These are phyloP conservation scores for Polyploca ridens DNA, from an alignment of 2,888 invertebrate genomes.

Conservation along the genomic window DNA sequence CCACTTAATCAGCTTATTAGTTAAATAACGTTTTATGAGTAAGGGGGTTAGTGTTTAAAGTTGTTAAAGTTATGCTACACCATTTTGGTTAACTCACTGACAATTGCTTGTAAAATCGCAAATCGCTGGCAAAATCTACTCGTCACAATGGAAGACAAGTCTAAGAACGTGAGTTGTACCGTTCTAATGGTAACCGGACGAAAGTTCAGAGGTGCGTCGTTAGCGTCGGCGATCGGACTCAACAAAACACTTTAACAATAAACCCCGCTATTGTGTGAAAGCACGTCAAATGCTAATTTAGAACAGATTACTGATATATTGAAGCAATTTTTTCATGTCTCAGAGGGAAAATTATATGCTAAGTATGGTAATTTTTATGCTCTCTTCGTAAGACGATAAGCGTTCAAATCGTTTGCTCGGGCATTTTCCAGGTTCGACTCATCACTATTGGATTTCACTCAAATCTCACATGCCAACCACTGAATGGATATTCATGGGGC, in stretches of 20 bases:
- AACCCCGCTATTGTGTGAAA: conserved; percentile 48
- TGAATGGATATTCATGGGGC: too few relatives aligned
- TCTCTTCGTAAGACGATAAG: not conserved
- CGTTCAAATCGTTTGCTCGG: too few relatives aligned
- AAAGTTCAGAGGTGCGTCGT: conserved; percentile 47
- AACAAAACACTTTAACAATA: conserved; percentile 26
- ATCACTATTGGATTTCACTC: too few relatives aligned
- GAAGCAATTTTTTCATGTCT: conserved; percentile 19
- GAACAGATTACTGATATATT: conserved; percentile 44
- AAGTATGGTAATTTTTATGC: not conserved
- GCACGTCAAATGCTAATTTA: conserved; percentile 61
- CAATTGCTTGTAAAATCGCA: not conserved
- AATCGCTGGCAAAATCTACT: not conserved
- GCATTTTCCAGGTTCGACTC: too few relatives aligned
- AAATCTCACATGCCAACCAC: too few relatives aligned
- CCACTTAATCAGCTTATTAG: too few relatives aligned
- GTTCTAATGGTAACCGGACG: conserved; percentile 39
- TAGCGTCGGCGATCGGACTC: conserved; percentile 16
- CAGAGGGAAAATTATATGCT: conserved; percentile 7
- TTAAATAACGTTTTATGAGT: too few relatives aligned
- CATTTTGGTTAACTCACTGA: too few relatives aligned
- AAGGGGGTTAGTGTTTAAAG: too few relatives aligned
- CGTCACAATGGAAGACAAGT: not conserved
- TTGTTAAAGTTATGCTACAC: too few relatives aligned
- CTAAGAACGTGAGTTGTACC: conserved; percentile 32